phyloP scores from a whole-genome alignment of 1,140 invertebrate genomes.

The Palaemon carinicauda region DNA sequence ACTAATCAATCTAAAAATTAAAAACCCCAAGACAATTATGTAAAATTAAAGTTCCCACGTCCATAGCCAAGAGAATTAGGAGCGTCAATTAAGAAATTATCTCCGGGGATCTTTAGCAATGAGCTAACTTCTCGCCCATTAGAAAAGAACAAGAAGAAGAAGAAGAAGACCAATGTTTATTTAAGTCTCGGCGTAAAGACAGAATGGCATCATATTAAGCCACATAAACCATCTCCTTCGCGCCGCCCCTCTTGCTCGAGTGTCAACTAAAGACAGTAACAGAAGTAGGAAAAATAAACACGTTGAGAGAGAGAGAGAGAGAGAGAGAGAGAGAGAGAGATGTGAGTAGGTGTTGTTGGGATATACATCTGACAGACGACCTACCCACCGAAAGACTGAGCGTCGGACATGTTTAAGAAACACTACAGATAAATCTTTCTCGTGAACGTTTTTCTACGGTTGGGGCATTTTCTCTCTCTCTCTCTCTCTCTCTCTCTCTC shows the following conservation, averaged over 20 bases:
- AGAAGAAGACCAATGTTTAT: neutral
- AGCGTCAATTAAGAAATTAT: no score
- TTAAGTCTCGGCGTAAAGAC: neutral
- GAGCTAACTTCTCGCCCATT: no score
- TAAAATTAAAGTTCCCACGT: no score
- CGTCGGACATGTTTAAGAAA: neutral
- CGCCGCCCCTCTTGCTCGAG: neutral
- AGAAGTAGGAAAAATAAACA: slow-evolving; percentile 50
- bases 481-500: neutral
- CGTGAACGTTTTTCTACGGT: neutral
- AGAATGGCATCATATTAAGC: slow-evolving; percentile 9
- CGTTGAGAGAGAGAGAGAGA: neutral
- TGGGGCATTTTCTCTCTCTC: neutral
- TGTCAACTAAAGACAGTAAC: slow-evolving; percentile 40
- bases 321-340: neutral
- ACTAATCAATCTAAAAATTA: no score
- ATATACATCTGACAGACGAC: neutral
- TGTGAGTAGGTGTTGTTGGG: neutral
- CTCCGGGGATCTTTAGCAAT: no score
- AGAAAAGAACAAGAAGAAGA: neutral
- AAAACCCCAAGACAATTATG: no score
- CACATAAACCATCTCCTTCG: neutral
- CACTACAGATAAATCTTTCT: neutral
- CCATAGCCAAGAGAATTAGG: no score
- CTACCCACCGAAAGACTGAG: neutral